Base-by-base conservation (phyloP, 2,797 vertebrate genomes). In the Sarcoramphus papa region DNA sequence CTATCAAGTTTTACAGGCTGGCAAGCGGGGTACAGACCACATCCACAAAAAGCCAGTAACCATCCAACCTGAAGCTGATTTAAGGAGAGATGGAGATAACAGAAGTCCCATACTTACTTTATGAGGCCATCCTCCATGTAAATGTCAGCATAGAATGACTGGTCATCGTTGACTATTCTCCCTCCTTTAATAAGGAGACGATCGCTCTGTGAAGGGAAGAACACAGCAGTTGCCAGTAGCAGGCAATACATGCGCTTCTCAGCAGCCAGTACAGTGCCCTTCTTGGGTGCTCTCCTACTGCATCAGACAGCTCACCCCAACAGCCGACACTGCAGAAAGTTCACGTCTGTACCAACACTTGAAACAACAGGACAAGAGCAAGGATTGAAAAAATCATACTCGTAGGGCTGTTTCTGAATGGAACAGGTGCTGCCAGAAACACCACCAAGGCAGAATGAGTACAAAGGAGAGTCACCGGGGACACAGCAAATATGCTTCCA, bases 81-180 rank as follows among this genome's bases (percentile, higher is more conserved):
- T 78, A 85, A 78, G 28, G 43, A 31, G 14, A 80, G 51, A 74
- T 9, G 14, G 22, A 88, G 63, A 56, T 30, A 75, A 79, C 0
- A 40, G 33, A 82, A 95, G 67, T 64, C 21, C 41, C 79, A 76
- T 35, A 98, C 99, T 98, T 98, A 99, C 99, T 99, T 99, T 96
- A 99, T 99, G 97, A 99, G 96, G 92, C 99, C 99, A 98, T 99
- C 99, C 94, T 99, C 99, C 98, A 99, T 99, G 98, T 99, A 99
- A 97, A 99, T 99, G 91, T 99, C 99, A 16, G 99, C 99, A 94
- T 98, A 98, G 97, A 99, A 99, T 43, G 99, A 99, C 96, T 99
- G 99, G 93, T 99, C 99, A 98, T 99, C 99, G 1, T 99, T 99
- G 97, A 99, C 99, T 57, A 99, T 99, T 97, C 99, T 98, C 82